Base-by-base conservation (phyloP, 1,140 invertebrate genomes). In the Linepithema humile region DNA sequence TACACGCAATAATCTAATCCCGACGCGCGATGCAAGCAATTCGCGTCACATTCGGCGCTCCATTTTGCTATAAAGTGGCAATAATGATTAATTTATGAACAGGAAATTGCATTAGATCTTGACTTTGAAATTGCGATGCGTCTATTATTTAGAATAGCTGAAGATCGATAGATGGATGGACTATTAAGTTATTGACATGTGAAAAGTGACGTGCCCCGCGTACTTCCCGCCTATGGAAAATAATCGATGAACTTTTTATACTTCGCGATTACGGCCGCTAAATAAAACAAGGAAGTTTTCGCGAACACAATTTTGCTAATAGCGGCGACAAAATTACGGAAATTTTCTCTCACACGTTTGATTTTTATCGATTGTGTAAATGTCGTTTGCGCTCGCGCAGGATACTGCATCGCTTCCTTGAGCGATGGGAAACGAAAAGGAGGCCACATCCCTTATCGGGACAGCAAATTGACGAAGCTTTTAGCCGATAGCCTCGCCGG, bases 401-500 rank as follows among this genome's bases (percentile, higher is more conserved):
- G 98, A 43, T 99, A 99, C 91, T 99, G 99, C 89, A 99, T 99
- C 91, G 96, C 98, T 12, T 98, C 98, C 38, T 92, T 99, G 65
- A 98, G 98, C 85, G 98, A 99, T 92, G 95, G 96, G 1, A 97
- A 97, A 89, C 97, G 97, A 85, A 96, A 97, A 85, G 95, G 94
- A 77, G 97, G 97, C 0, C 98, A 98, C 91, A 98, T 99, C 85
- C 98, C 98, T 0, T 99, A 99, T 92, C 94, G 98, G 85, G 98
- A 99, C 91, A 98, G 98, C 82, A 98, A 99, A 92, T 94, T 99
- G 10, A 99, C 98, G 0, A 99, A 99, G 94, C 94, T 99, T 3
- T 92, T 99, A 35, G 97, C 98, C 0, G 98, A 99, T 94, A 99
- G 98, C 90, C 95, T 99, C n/a, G 98, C 98, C 4, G 98, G 98